Evolutionary conservation across 2,113 vertebrate genomes (phyloP).

Genomic region (Pluvianellus socialis): DNA sequence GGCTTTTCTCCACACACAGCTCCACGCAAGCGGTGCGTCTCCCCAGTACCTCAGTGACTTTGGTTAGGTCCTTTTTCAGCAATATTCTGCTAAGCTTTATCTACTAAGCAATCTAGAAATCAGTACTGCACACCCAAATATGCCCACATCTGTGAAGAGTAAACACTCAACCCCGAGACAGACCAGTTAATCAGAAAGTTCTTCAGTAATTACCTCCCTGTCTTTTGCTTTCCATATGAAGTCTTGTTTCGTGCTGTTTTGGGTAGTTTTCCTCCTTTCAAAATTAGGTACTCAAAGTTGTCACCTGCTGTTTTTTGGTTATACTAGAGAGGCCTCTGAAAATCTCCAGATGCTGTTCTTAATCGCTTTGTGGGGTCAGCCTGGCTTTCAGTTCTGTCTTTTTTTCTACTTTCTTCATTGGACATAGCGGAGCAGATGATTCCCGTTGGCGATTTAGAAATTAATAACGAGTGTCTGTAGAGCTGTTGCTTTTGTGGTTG

Average conservation of each 20-base stretch:
- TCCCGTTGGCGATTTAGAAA: neutral
- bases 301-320: neutral
- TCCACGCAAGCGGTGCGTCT: neutral
- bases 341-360: neutral
- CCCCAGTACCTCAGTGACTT: neutral
- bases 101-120: neutral
- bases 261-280: neutral
- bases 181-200: neutral
- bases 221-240: neutral
- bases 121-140: neutral
- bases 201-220: neutral
- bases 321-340: neutral
- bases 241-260: neutral
- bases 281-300: neutral
- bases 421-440: neutral
- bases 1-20: neutral
- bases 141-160: neutral
- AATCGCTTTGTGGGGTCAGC: rapidly evolving
- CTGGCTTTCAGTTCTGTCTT: neutral
- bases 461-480: neutral
- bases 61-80: neutral
- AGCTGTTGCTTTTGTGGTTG: neutral
- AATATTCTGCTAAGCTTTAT: neutral
- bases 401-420: neutral
- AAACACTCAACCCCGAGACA: neutral